Evolutionary conservation across 2,113 vertebrate genomes (phyloP), one percentile per base, ranked within the genome.

Genomic region (Clinocottus analis): DNA sequence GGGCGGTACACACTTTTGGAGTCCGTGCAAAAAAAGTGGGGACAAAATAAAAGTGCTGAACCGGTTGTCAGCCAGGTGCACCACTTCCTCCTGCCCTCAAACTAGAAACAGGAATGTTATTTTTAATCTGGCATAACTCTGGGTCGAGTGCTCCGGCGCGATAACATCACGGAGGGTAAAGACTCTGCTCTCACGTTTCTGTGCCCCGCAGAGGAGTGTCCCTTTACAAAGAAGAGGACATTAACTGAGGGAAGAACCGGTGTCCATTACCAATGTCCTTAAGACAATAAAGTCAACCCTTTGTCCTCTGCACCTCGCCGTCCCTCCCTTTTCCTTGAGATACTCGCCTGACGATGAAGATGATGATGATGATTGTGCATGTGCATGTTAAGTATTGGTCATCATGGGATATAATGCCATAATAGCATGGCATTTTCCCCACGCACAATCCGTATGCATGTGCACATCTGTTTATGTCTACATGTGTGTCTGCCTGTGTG

Each of bases 221-320:
- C 23, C 62, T 67, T 74, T 88, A 74, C 72, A 87, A 84, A 86
- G 77, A 77, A 72, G 60, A 70, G 71, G 59, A 80, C 70, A 79
- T 79, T 81, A 85, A 81, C 68, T 60, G 29, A 47, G 29, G 35
- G 75, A 82, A 67, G 63, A 80, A 62, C 73, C 29, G 82, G 86
- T 88, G 74, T 85, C 19, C 77, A 33, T 83, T 83, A 83, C 82
- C 88, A 64, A 80, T 85, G 76, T 85, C 84, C 86, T 80, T 64
- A 77, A 83, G 84, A 84, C 55, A 64, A 78, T 83, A 51, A 64
- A 77, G 72, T 68, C 49, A 66, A 55, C 25, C 53, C 66, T 83
- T 82, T 83, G 75, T 85, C 56, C 62, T 72, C 33, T 56, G 45
- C 1, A 55, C n/a, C 35, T 11, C 29, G 29, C 9, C 69, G 19